Evolutionary conservation across 2,888 invertebrate genomes (phyloP).

Genomic region (Trilocha varians): DNA sequence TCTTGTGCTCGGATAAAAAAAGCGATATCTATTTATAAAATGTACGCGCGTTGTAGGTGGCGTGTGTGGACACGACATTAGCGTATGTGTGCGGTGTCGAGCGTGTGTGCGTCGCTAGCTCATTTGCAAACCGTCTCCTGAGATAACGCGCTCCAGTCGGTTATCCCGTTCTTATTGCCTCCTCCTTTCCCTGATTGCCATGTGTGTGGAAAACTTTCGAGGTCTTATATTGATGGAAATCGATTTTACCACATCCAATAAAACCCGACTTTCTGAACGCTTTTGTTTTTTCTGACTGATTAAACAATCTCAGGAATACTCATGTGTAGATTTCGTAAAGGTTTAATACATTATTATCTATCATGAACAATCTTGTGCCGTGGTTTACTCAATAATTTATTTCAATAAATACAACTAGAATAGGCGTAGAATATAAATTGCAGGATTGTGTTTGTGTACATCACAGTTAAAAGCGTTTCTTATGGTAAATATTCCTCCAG

Average conservation of each 20-base stretch:
- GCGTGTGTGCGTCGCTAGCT: slow-evolving; percentile 56
- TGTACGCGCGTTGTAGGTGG: slow-evolving; percentile 59
- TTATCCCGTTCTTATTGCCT: slow-evolving; percentile 71
- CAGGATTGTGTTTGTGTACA: no score
- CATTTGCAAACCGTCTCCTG: slow-evolving; percentile 73
- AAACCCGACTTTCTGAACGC: slow-evolving; percentile 12
- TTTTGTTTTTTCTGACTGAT: background rate
- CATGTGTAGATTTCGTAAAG: no score
- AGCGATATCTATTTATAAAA: slow-evolving; percentile 74
- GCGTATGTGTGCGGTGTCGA: slow-evolving; percentile 30
- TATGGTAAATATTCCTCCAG: no score
- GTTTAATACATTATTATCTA: no score
- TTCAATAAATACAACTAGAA: no score
- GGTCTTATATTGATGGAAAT: slow-evolving; percentile 57
- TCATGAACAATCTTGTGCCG: no score
- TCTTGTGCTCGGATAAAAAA: slow-evolving; percentile 73
- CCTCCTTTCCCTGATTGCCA: slow-evolving; percentile 67
- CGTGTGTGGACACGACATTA: slow-evolving; percentile 59
- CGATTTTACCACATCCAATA: slow-evolving; percentile 43
- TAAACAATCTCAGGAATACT: no score
- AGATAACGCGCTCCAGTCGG: slow-evolving; percentile 70
- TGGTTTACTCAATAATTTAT: no score
- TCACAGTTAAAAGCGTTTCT: no score
- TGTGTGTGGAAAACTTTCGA: slow-evolving; percentile 63
- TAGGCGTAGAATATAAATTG: no score